Evolutionary conservation across 1,140 invertebrate genomes (phyloP).

Genomic region (Cydia fagiglandana): DNA sequence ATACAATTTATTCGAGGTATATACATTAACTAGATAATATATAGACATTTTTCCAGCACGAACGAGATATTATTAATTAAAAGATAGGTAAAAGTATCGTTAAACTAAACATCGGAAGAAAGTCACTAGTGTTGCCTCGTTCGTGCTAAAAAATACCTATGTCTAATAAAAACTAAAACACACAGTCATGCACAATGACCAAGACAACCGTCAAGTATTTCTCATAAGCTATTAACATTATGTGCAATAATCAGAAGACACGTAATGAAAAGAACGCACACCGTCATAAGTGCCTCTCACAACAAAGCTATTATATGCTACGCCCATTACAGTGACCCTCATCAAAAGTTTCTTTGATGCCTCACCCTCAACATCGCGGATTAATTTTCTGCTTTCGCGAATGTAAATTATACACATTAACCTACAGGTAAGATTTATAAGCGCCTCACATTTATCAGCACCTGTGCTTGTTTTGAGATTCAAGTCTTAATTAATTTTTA

Average conservation of each 20-base stretch:
- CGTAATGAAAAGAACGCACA: conserved; percentile 37
- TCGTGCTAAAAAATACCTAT: too few relatives aligned
- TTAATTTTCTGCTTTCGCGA: conserved; percentile 49
- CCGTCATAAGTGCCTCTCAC: conserved; percentile 38
- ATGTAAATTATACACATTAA: conserved; percentile 48
- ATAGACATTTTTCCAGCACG: too few relatives aligned
- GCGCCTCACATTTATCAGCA: conserved; percentile 38
- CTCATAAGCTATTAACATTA: not conserved
- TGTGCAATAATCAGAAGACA: not conserved
- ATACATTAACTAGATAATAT: too few relatives aligned
- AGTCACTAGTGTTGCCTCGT: too few relatives aligned
- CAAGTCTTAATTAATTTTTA: conserved; percentile 29
- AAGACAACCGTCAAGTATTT: not conserved
- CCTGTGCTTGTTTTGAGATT: conserved; percentile 38
- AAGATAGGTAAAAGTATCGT: too few relatives aligned
- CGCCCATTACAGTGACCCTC: conserved; percentile 54
- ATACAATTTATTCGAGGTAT: too few relatives aligned
- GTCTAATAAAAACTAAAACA: too few relatives aligned
- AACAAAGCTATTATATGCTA: conserved; percentile 39
- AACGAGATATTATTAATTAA: too few relatives aligned
- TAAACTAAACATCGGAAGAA: too few relatives aligned
- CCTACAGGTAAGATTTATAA: conserved; percentile 42
- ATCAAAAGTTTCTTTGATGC: conserved; percentile 55
- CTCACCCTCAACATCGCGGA: conserved; percentile 39
- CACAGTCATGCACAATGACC: too few relatives aligned